Base-by-base conservation (phyloP, 2,888 invertebrate species). In the Stenodema calcarata region DNA sequence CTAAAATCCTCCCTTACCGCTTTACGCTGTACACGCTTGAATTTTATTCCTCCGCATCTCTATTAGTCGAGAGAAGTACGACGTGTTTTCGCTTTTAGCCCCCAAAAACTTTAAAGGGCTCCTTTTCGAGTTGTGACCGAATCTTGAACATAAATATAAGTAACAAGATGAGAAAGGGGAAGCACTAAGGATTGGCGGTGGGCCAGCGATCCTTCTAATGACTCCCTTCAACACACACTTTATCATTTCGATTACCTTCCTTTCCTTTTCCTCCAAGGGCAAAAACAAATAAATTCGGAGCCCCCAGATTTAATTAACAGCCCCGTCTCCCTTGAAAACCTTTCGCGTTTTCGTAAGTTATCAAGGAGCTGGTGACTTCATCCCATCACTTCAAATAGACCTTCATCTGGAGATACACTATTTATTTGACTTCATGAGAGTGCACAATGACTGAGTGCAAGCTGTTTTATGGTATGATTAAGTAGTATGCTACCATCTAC, bases 161-260 rank as follows among this genome's bases (percentile, higher is more conserved):
- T 82, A 82, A 82, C 82, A 82, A 69, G 82, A 82, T 41, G 62
- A 82, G 82, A 82, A 82, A 62, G 18, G 62, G 82, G 82, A 35
- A 54, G 82, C 54, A 82, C 82, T 41, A 82, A 82, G 82, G 69
- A 82, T 82, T 82, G 82, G 82, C 82, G 54, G 54, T 44, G 54
- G 70, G 82, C 82, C 82, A 82, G 82, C 35, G 44, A 27, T 27
- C 80, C 47, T 85, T 85, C 85, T 85, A 82, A 82, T 82, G 82
- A 76, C 85, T 76, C 85, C 85, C 62, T 85, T 85, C 85, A 85
- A 85, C 85, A 85, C 85, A 85, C 76, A 85, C 85, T 85, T 85
- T 85, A 76, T 85, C 85, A 85, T 85, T 85, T 85, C 85, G 76
- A 85, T 85, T 85, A 85, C 85, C 85, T 76, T 76, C 76, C 50